phyloP scores from a whole-genome alignment of 2,113 vertebrate genomes.

The Cheirogaleus medius region DNA sequence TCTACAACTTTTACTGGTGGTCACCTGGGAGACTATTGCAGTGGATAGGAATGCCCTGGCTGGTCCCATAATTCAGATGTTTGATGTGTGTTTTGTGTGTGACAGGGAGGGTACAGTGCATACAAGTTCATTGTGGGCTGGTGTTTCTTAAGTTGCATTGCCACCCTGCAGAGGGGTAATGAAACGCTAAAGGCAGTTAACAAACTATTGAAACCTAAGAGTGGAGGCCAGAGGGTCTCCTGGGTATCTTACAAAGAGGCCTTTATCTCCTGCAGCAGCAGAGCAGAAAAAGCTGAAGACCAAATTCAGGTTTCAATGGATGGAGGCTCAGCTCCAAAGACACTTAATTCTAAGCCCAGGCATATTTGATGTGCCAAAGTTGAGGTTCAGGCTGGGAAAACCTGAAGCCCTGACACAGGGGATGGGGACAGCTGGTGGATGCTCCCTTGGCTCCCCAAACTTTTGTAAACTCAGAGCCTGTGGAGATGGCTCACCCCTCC shows the following conservation, averaged over 20 bases:
- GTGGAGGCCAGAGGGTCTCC: neutral
- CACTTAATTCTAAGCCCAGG: neutral
- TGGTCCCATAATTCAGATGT: neutral
- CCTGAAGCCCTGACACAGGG: neutral
- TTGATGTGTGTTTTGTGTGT: too few species aligned
- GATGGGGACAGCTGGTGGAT: neutral
- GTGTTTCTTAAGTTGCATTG: neutral
- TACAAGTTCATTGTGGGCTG: neutral
- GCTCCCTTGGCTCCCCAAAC: neutral
- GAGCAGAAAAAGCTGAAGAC: neutral
- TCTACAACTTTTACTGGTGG: neutral
- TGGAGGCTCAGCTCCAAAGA: neutral
- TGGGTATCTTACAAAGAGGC: neutral
- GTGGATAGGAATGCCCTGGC: neutral
- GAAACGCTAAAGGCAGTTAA: neutral
- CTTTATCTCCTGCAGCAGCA: neutral
- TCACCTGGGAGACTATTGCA: neutral
- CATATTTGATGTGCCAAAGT: neutral
- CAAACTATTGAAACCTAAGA: neutral
- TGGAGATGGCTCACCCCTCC: neutral
- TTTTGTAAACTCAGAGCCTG: neutral
- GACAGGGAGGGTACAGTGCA: neutral
- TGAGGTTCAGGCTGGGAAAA: neutral
- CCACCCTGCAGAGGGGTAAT: neutral
- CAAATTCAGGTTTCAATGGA: neutral